Conservation (phyloP, 2,797 vertebrate genomes). For the Danio tinwini region DNA sequence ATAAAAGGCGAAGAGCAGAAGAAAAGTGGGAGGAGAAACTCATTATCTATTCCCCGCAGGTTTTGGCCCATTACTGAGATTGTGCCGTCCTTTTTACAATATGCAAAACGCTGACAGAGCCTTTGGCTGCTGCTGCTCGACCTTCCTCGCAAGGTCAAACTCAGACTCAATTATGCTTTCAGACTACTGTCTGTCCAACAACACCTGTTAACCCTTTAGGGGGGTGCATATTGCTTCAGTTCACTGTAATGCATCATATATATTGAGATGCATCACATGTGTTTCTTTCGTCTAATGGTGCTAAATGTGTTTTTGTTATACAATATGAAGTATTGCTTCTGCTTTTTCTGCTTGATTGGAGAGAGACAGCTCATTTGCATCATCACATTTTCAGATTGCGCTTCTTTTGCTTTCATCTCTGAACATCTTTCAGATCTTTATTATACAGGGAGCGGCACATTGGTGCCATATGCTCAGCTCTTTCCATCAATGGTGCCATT, state of each 20-base stretch:
- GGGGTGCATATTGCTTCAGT: slow-evolving; percentile 34
- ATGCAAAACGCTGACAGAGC: slow-evolving; percentile 85
- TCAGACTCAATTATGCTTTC: slow-evolving; percentile 83
- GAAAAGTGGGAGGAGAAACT: slow-evolving; percentile 54
- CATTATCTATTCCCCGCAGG: slow-evolving; percentile 61
- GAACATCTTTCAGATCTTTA: slow-evolving; percentile 44
- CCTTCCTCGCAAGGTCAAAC: slow-evolving; percentile 84
- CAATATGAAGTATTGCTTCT: neutral
- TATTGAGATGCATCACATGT: slow-evolving; percentile 1
- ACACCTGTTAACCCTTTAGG: slow-evolving; percentile 82
- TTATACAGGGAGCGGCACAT: slow-evolving; percentile 32
- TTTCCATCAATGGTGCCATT: slow-evolving; percentile 35
- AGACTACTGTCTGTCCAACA: slow-evolving; percentile 84
- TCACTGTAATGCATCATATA: slow-evolving; percentile 31
- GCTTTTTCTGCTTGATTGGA: neutral
- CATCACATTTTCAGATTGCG: neutral
- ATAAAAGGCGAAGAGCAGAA: slow-evolving; percentile 49
- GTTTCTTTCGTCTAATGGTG: slow-evolving; percentile 38
- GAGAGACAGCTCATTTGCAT: slow-evolving; percentile 25
- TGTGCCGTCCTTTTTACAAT: slow-evolving; percentile 80
- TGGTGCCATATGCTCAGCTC: slow-evolving; percentile 47
- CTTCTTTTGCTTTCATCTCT: slow-evolving; percentile 45
- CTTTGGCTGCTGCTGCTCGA: slow-evolving; percentile 85
- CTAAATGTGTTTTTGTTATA: neutral
- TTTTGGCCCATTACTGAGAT: slow-evolving; percentile 73